Evolutionary conservation across 2,888 invertebrate genomes (phyloP).

Genomic region (Eristalis pertinax): DNA sequence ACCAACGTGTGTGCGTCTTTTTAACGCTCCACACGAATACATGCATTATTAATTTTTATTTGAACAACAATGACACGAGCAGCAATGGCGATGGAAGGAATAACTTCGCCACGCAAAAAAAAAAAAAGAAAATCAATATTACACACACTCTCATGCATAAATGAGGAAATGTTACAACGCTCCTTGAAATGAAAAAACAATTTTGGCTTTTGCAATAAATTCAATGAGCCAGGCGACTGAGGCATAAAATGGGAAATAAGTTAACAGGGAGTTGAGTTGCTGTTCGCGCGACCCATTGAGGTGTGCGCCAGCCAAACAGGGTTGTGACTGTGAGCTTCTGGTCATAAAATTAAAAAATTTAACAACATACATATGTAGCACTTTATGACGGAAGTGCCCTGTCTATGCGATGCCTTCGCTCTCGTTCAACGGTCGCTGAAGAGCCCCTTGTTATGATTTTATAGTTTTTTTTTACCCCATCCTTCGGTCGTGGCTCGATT

Average conservation of each 20-base stretch:
- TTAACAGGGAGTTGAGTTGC: constrained; percentile 44
- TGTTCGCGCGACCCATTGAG: constrained; percentile 2
- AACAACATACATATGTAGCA: constrained; percentile 52
- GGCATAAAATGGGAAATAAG: constrained; percentile 16
- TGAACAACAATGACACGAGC: constrained; percentile 63
- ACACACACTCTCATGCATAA: constrained; percentile 46
- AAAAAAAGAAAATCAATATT: constrained; percentile 57
- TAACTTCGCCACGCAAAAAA: background rate
- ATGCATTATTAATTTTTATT: constrained; percentile 66
- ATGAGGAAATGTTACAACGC: constrained; percentile 20
- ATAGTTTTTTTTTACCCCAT: background rate
- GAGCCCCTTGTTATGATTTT: constrained; percentile 37
- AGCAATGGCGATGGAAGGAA: constrained; percentile 8
- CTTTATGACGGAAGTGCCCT: constrained; percentile 39
- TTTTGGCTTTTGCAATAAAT: constrained; percentile 57
- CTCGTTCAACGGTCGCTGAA: background rate
- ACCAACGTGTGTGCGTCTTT: background rate
- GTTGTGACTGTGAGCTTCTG: constrained; percentile 30
- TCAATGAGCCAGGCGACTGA: constrained; percentile 43
- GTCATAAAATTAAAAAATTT: constrained; percentile 60
- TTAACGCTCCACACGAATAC: constrained; percentile 15
- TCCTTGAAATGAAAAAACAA: constrained; percentile 27
- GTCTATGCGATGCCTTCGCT: background rate
- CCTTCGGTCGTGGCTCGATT: background rate
- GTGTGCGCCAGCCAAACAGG: background rate